Evolutionary conservation across 2,888 invertebrate genomes (phyloP).

Genomic region (Magallana nippona): DNA sequence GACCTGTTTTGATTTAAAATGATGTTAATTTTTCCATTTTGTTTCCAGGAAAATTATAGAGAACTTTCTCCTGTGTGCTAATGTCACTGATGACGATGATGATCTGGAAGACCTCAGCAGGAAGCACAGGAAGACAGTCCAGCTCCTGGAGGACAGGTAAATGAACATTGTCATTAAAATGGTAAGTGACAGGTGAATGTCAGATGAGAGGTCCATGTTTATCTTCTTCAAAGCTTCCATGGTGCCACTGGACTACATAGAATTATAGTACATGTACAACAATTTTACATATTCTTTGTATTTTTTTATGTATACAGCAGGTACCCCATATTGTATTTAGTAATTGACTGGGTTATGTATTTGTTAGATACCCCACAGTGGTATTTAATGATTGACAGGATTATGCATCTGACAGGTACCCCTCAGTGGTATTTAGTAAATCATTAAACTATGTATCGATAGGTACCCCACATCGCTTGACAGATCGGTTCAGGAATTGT

Average conservation of each 20-base stretch:
- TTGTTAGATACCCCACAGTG: no score
- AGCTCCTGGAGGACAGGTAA: constrained; percentile 66
- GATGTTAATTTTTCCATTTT: constrained; percentile 1
- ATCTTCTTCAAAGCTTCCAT: no score
- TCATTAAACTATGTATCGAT: not conserved
- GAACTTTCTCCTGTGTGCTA: constrained; percentile 58
- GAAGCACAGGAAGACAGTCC: constrained; percentile 60
- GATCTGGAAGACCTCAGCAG: constrained; percentile 57
- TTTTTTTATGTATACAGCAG: no score
- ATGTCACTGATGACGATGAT: constrained; percentile 51
- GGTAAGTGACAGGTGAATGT: not conserved
- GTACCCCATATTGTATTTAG: no score
- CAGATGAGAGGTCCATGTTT: no score
- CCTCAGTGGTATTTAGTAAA: not conserved
- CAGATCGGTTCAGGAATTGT: constrained; percentile 58
- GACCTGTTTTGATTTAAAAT: not conserved
- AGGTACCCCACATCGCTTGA: constrained; percentile 69
- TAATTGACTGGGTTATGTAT: no score
- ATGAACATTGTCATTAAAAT: no score
- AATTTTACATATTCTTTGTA: no score
- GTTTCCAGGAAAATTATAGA: constrained; percentile 57
- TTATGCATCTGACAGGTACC: not conserved
- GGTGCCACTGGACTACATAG: no score
- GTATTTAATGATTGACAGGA: no score
- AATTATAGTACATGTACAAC: no score